These are phyloP conservation scores for Drosophila hamatofila DNA, from an alignment of 2,888 invertebrate species.

Conservation along the genomic window DNA sequence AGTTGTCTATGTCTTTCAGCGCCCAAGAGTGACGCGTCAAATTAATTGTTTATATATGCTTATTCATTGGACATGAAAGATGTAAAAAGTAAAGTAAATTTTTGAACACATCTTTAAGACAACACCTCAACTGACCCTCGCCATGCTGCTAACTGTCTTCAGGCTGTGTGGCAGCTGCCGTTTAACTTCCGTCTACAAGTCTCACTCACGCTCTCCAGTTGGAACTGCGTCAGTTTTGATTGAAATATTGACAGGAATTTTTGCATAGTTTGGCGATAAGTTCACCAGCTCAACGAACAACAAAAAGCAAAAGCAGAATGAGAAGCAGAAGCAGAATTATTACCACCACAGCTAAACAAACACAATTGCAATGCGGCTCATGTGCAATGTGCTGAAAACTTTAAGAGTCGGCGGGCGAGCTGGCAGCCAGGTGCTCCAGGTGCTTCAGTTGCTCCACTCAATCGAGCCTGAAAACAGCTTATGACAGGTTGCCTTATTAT, in stretches of 20 bases:
- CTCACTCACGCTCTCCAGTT: conserved; percentile 8
- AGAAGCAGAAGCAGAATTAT: neutral
- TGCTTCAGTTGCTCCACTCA: conserved; percentile 43
- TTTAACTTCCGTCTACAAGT: conserved; percentile 54
- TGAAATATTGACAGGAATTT: conserved; percentile 75
- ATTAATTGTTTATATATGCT: neutral
- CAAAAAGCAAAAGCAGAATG: neutral
- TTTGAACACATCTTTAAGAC: no score
- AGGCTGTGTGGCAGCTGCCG: conserved; percentile 51
- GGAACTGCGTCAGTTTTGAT: conserved; percentile 67
- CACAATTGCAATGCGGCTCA: conserved; percentile 43
- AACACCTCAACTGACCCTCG: conserved; percentile 29
- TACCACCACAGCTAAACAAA: conserved; percentile 31
- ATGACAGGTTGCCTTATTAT: conserved; percentile 80
- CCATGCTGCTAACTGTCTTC: conserved; percentile 22
- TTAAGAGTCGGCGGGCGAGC: conserved; percentile 19
- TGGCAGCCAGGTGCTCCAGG: neutral
- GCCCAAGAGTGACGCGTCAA: neutral
- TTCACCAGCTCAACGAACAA: conserved; percentile 17
- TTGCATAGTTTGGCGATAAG: conserved; percentile 70
- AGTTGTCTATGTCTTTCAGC: neutral
- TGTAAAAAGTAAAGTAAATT: neutral
- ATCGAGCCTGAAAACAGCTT: conserved; percentile 69
- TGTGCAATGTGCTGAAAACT: conserved; percentile 70
- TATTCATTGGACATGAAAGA: neutral